Evolutionary conservation across 92 coral and sea anemone genomes (phyloP).

Genomic region (Paragorgia papillata): DNA sequence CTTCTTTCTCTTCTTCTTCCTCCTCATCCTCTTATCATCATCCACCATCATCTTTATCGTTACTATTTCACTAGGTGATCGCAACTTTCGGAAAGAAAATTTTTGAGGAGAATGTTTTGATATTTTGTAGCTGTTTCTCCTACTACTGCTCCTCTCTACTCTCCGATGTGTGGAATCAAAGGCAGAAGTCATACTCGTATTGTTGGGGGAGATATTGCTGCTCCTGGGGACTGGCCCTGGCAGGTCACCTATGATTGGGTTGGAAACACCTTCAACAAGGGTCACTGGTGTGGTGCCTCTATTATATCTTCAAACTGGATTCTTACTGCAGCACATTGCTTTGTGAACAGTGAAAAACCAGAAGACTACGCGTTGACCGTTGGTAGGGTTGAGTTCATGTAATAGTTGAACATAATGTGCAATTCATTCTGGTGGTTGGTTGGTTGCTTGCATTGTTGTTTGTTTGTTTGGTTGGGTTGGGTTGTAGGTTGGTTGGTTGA

Average conservation of each 20-base stretch:
- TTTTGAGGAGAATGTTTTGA: too few species aligned
- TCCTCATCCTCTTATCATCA: too few species aligned
- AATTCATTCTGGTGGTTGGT: too few species aligned
- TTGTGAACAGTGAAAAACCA: background rate
- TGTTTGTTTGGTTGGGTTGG: too few species aligned
- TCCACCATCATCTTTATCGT: too few species aligned
- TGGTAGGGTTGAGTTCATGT: constrained; percentile 27
- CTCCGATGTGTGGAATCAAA: constrained; percentile 15
- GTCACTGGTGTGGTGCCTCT: constrained; percentile 44
- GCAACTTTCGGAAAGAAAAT: too few species aligned
- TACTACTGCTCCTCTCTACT: background rate
- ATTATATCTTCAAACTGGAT: constrained; percentile 27
- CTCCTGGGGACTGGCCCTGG: constrained; percentile 40
- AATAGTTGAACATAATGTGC: too few species aligned
- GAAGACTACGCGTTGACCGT: constrained; percentile 21
- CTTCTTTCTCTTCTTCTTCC: too few species aligned
- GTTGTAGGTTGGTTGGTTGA: too few species aligned
- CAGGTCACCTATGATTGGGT: constrained; percentile 31
- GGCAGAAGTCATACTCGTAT: constrained; percentile 20
- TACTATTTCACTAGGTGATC: too few species aligned
- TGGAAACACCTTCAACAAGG: constrained; percentile 7
- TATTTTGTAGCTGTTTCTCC: background rate
- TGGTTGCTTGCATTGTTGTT: too few species aligned
- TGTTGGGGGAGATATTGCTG: constrained; percentile 30
- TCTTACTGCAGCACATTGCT: constrained; percentile 32